phyloP scores from a whole-genome alignment of 2,113 vertebrate species.

The Phylloscopus whistleri region DNA sequence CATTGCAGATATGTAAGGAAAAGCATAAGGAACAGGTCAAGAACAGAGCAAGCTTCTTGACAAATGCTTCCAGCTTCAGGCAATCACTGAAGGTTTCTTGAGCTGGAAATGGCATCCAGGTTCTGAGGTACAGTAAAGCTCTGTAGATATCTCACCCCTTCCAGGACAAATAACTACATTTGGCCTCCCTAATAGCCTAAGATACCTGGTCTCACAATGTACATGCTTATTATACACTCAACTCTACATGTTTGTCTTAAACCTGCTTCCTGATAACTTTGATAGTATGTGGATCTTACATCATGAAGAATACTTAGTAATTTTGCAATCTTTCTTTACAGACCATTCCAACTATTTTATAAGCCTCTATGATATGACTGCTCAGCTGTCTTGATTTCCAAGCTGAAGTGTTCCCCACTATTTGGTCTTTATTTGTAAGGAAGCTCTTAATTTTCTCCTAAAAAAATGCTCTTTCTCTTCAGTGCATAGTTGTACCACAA shows the following conservation, averaged over 20 bases:
- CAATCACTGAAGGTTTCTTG: background rate
- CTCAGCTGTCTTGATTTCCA: background rate
- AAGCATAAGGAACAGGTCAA: background rate
- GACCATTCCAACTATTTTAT: background rate
- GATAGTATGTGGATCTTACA: background rate
- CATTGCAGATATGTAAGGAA: rapidly evolving
- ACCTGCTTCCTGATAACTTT: background rate
- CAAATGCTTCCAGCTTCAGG: background rate
- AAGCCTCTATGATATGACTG: background rate
- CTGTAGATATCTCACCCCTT: background rate
- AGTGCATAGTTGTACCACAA: background rate
- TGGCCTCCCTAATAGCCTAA: background rate
- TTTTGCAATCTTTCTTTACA: background rate
- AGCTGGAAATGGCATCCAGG: background rate
- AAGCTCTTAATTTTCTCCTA: background rate
- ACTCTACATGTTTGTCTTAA: background rate
- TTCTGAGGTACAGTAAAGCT: background rate
- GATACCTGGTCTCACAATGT: background rate
- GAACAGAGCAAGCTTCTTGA: background rate
- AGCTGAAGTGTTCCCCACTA: background rate
- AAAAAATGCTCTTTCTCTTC: background rate
- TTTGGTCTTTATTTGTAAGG: background rate
- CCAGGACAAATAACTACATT: background rate
- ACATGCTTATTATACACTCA: background rate
- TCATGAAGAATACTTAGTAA: background rate